Evolutionary conservation across 1,140 invertebrate species (phyloP).

Genomic region (Neodiprion pinetum): DNA sequence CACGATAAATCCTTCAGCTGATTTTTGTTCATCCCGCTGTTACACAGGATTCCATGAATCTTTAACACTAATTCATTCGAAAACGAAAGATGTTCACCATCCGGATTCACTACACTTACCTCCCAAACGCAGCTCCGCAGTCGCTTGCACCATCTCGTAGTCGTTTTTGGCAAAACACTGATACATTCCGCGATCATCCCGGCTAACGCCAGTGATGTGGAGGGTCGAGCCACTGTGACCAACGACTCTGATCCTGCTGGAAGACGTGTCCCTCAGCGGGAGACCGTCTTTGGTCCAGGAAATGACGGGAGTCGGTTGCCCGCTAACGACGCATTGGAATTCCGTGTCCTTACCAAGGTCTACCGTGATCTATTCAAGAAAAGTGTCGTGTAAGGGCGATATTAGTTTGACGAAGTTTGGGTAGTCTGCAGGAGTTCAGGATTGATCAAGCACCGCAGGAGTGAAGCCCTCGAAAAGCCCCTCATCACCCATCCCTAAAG

Average conservation of each 20-base stretch:
- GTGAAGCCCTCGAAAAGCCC: background rate
- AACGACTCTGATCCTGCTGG: constrained; percentile 52
- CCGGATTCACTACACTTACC: constrained; percentile 65
- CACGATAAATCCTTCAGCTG: too few species aligned
- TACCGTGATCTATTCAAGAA: constrained; percentile 63
- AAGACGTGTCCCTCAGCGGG: constrained; percentile 67
- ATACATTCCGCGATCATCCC: constrained; percentile 86
- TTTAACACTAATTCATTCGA: too few species aligned
- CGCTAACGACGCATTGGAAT: constrained; percentile 86
- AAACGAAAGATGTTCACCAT: background rate
- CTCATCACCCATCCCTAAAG: background rate
- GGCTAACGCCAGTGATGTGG: constrained; percentile 72
- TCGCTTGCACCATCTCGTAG: constrained; percentile 84
- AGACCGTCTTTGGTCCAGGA: constrained; percentile 86
- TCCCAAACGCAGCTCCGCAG: constrained; percentile 82
- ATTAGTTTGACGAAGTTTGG: background rate
- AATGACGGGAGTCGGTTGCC: constrained; percentile 80
- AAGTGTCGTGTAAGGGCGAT: too few species aligned
- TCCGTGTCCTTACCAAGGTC: constrained; percentile 82
- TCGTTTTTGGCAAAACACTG: constrained; percentile 89
- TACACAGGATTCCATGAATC: too few species aligned
- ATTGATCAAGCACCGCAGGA: constrained; percentile 20
- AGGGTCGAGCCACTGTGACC: constrained; percentile 51
- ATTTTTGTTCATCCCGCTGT: too few species aligned
- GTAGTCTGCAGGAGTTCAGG: constrained; percentile 64